Evolutionary conservation across 2,797 vertebrate species (phyloP).

Genomic region (Thamnophis elegans): DNA sequence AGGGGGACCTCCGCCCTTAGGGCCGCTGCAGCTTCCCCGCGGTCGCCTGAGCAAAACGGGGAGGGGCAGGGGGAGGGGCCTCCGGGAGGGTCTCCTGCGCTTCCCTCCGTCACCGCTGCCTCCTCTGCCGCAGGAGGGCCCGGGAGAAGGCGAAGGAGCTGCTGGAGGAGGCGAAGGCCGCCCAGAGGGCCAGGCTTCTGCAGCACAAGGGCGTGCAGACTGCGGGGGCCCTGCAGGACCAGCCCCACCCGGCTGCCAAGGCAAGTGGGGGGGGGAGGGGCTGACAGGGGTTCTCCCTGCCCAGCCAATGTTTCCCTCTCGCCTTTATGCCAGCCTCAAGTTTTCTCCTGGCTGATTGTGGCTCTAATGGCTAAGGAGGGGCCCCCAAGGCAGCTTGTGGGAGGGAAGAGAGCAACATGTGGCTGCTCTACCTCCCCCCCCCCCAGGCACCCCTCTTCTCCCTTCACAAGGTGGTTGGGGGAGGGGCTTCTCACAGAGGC

Average conservation of each 20-base stretch:
- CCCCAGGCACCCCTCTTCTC: too few species aligned
- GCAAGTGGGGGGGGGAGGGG: neutral
- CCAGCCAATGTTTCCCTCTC: conserved; percentile 17
- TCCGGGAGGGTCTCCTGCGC: neutral
- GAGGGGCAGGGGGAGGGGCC: too few species aligned
- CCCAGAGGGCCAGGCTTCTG: rapidly evolving
- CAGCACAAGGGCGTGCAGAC: conserved; percentile 46
- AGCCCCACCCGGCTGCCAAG: neutral
- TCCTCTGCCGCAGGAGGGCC: conserved; percentile 47
- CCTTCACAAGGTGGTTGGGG: too few species aligned
- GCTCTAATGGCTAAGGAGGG: conserved; percentile 36
- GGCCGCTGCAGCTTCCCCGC: too few species aligned
- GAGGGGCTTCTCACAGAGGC: too few species aligned
- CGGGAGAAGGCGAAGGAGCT: conserved; percentile 43
- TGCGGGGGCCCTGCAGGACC: rapidly evolving
- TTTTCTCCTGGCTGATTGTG: neutral
- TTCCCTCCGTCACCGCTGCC: rapidly evolving
- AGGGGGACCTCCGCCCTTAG: too few species aligned
- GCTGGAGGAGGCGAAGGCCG: neutral
- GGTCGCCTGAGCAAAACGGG: too few species aligned
- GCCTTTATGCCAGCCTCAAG: rapidly evolving
- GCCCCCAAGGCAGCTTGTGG: neutral
- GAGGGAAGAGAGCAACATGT: neutral
- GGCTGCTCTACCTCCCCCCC: neutral
- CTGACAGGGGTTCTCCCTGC: neutral